Evolutionary conservation across 2,113 vertebrate species (phyloP), one percentile per base, ranked within the genome.

Genomic region (Scophthalmus maximus): DNA sequence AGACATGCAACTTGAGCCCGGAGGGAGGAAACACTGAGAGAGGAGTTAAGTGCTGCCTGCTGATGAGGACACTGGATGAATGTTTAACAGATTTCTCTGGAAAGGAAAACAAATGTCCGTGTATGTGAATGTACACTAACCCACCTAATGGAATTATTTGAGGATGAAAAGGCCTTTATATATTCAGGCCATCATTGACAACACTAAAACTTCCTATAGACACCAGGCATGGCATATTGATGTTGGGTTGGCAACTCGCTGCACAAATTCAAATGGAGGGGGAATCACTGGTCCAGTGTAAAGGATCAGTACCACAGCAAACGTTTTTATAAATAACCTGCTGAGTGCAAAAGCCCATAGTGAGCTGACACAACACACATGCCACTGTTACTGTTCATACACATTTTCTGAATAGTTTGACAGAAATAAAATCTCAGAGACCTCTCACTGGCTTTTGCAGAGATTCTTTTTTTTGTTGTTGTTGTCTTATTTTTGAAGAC

Each of bases 1-100:
- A 74, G 81, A 79, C 34, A 27, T 72, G 77, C 75, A 85, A 88
- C 83, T 65, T n/a, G 53, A 85, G 74, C 83, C 87, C 77, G 72
- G 52, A 73, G 89, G 80, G 83, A 82, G 73, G 82, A 79, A 80
- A 63, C 44, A 38, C 69, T 46, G 82, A 68, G 51, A 84, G 73
- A 73, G 73, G 68, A 74, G 81, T 73, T 76, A 89, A 87, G 87
- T 76, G 77, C 79, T 82, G 84, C 78, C 70, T 88, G 83, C 88
- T 85, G 82, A 90, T 82, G 83, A 90, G 67, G 61, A 84, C 57
- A 72, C 64, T 23, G 52, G 36, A 62, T 44, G 73, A 88, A 82
- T 84, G 70, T 59, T 82, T 60, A 72, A 56, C 36, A 73, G 30
- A 74, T 79, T 73, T 56, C 36, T 55, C 69, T 58, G 68, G 68